Evolutionary conservation across 2,888 invertebrate species (phyloP).

Genomic region (Hyposoter didymator): DNA sequence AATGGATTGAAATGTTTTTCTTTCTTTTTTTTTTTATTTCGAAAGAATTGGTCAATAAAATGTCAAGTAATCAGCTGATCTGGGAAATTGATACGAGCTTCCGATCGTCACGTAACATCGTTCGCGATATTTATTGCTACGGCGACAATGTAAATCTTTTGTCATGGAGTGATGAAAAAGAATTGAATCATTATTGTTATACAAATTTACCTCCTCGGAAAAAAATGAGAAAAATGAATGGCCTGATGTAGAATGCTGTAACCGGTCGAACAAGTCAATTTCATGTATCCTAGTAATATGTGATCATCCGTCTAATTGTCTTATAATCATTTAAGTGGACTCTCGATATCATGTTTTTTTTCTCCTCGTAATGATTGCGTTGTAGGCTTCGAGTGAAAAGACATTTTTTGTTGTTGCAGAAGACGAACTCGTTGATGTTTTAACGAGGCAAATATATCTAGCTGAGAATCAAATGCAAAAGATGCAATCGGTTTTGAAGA

Average conservation of each 20-base stretch:
- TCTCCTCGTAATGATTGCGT: not conserved
- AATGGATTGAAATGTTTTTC: slow-evolving; percentile 16
- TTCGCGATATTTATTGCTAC: not conserved
- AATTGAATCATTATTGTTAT: not conserved
- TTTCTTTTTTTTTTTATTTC: not conserved
- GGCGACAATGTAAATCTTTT: not conserved
- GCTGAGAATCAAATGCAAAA: slow-evolving; percentile 77
- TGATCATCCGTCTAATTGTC: slow-evolving; percentile 16
- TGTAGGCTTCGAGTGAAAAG: not conserved
- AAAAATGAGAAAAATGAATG: not conserved
- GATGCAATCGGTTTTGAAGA: slow-evolving; percentile 74
- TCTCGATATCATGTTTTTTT: slow-evolving; percentile 1
- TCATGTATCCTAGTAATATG: slow-evolving; percentile 25
- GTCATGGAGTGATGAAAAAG: not conserved
- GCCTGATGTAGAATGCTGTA: not conserved
- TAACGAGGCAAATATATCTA: slow-evolving; percentile 76
- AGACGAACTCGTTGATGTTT: slow-evolving; percentile 73
- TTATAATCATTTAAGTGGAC: slow-evolving; percentile 31
- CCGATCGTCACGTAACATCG: not conserved
- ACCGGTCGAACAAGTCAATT: not conserved
- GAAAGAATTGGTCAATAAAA: not conserved
- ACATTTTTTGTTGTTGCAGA: slow-evolving; percentile 67
- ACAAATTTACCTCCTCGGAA: slow-evolving; percentile 6
- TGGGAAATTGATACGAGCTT: not conserved
- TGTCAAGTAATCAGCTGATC: not conserved